Evolutionary conservation across 1,140 invertebrate genomes (phyloP).

Genomic region (Drosophila tsacasi): DNA sequence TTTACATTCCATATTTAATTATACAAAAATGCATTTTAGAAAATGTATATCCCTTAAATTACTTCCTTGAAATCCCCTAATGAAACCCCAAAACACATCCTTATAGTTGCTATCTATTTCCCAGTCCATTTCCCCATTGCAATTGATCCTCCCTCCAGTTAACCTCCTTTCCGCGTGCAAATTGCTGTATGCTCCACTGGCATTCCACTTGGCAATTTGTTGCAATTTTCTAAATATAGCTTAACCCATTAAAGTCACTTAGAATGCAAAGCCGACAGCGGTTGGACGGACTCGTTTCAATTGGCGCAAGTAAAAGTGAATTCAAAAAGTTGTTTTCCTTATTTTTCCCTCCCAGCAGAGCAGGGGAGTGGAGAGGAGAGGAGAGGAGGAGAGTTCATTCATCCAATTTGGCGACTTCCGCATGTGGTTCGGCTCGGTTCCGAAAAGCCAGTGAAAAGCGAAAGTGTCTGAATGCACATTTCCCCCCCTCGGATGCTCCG

Average conservation of each 20-base stretch:
- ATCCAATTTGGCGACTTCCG: slow-evolving; percentile 72
- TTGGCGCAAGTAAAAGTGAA: slow-evolving; percentile 58
- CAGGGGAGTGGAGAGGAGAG: not conserved
- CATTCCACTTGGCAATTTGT: slow-evolving; percentile 51
- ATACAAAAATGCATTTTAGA: not conserved
- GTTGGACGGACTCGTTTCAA: slow-evolving; percentile 32
- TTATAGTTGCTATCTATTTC: not conserved
- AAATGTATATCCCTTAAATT: not conserved
- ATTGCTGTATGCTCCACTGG: slow-evolving; percentile 34
- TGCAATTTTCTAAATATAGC: slow-evolving; percentile 72
- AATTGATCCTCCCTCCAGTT: slow-evolving; percentile 30
- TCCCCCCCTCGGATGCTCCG: not conserved
- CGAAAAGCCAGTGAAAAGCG: slow-evolving; percentile 41
- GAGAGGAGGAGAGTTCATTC: slow-evolving; percentile 65
- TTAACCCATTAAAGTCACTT: slow-evolving; percentile 75
- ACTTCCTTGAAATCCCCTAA: not conserved
- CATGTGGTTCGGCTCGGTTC: slow-evolving; percentile 38
- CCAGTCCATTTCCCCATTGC: not conserved
- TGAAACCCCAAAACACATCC: slow-evolving; percentile 1
- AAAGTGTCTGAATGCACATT: slow-evolving; percentile 52
- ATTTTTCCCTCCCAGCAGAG: slow-evolving; percentile 1
- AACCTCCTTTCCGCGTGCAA: slow-evolving; percentile 31
- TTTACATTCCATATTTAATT: too few species aligned
- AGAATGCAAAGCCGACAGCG: slow-evolving; percentile 43
- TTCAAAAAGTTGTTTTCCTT: slow-evolving; percentile 47